These are phyloP conservation scores for Leptinotarsa tumamoca DNA, from an alignment of 2,888 invertebrate species.

Conservation along the genomic window DNA sequence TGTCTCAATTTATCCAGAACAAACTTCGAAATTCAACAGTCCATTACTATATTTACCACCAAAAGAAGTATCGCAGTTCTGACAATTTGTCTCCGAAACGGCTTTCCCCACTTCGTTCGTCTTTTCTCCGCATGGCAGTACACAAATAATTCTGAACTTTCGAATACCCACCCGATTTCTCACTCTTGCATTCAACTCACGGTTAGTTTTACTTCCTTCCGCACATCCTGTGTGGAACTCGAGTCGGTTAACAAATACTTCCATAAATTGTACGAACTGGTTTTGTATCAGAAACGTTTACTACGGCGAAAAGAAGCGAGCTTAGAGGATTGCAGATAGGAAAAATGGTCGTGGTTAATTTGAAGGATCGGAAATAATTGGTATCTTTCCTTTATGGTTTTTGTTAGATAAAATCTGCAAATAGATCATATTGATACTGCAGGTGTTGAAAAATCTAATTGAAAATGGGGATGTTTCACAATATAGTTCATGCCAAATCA, in stretches of 20 bases:
- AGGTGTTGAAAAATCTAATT: too few species aligned
- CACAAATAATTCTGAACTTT: conserved; percentile 35
- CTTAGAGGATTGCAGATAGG: not conserved
- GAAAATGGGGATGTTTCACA: too few species aligned
- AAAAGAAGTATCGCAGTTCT: not conserved
- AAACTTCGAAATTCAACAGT: conserved; percentile 4
- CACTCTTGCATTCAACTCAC: conserved; percentile 39
- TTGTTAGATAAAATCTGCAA: too few species aligned
- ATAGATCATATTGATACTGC: too few species aligned
- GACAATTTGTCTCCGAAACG: conserved; percentile 23
- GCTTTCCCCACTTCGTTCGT: conserved; percentile 14
- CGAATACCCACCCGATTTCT: conserved; percentile 35
- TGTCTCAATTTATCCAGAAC: not conserved
- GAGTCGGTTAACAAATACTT: conserved; percentile 39
- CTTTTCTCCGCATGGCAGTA: conserved; percentile 21
- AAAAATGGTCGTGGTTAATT: not conserved
- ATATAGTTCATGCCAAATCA: too few species aligned
- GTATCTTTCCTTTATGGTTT: not conserved
- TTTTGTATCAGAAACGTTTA: not conserved
- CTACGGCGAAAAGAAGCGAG: not conserved
- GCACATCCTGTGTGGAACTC: conserved; percentile 38
- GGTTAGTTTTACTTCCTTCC: conserved; percentile 41
- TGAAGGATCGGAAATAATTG: not conserved
- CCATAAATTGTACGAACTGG: conserved; percentile 11
- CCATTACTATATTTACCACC: not conserved